Percentiles rank a stretch among this genome's conserved stretches.
These are phyloP conservation scores for Dipodomys ordii DNA, from an alignment of 2,113 vertebrate species.

Conservation along the genomic window DNA sequence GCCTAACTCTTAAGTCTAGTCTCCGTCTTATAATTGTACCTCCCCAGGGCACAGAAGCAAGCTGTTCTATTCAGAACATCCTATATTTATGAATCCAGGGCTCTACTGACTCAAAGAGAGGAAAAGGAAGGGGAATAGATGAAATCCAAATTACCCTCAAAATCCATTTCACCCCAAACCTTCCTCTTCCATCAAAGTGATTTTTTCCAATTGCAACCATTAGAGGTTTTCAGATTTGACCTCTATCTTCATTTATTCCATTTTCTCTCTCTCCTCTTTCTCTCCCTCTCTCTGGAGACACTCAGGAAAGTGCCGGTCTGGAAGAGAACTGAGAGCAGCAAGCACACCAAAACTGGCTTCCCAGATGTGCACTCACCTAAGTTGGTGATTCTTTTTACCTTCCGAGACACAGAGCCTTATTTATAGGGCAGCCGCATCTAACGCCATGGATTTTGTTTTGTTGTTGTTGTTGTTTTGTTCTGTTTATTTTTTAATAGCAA, in stretches of 20 bases:
- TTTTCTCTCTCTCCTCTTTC: background rate
- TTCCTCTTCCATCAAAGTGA: constrained; percentile 5
- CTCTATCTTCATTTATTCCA: background rate
- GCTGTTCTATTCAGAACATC: background rate
- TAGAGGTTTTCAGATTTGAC: constrained; percentile 23
- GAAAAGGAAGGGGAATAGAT: background rate
- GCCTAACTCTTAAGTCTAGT: background rate
- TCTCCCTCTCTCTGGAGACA: background rate
- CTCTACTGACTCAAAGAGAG: background rate
- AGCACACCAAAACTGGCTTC: background rate
- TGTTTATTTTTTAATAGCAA: too few species aligned
- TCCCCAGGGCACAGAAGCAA: background rate
- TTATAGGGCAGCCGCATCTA: background rate
- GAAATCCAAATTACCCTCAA: constrained; percentile 24
- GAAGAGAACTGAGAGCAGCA: background rate
- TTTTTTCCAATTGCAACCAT: background rate
- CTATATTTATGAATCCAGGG: background rate
- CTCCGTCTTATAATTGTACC: background rate
- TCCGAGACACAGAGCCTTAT: background rate
- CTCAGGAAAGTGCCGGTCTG: background rate
- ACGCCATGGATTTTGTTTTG: background rate
- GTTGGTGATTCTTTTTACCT: background rate
- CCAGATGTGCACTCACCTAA: background rate
- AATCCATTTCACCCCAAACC: background rate
- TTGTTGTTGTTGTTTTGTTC: too few species aligned